Conservation (phyloP, 1,140 invertebrate species). For the Bilobella aurantiaca region DNA sequence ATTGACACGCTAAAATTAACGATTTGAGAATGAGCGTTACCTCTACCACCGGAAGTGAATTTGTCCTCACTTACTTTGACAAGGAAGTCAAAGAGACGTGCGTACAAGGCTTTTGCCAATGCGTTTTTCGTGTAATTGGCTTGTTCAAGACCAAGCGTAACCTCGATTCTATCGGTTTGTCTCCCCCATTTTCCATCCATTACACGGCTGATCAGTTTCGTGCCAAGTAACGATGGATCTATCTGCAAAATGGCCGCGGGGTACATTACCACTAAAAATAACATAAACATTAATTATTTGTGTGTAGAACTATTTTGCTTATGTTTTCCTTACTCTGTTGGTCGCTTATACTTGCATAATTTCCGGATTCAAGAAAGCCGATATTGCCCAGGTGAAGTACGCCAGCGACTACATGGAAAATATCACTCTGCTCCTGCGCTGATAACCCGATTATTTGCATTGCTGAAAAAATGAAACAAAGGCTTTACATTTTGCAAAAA, state of each 20-base stretch:
- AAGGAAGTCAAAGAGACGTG: slow-evolving; percentile 58
- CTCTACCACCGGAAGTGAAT: too few relatives aligned
- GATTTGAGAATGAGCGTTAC: too few relatives aligned
- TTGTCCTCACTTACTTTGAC: slow-evolving; percentile 56
- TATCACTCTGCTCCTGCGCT: slow-evolving; percentile 48
- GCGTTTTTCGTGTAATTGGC: slow-evolving; percentile 57
- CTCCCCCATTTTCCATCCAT: slow-evolving; percentile 67
- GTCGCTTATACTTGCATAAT: slow-evolving; percentile 20
- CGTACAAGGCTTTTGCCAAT: slow-evolving; percentile 58
- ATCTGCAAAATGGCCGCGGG: slow-evolving; percentile 56
- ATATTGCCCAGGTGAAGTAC: slow-evolving; percentile 63
- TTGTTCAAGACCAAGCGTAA: slow-evolving; percentile 56
- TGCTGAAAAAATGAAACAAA: slow-evolving; percentile 42
- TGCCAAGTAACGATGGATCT: slow-evolving; percentile 47
- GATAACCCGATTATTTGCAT: slow-evolving; percentile 57
- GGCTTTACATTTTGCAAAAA: not conserved
- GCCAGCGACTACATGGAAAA: slow-evolving; percentile 53
- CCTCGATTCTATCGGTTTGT: slow-evolving; percentile 56
- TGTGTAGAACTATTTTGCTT: not conserved
- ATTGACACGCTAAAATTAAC: slow-evolving; percentile 49
- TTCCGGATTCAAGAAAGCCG: slow-evolving; percentile 46
- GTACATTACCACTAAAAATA: slow-evolving; percentile 49
- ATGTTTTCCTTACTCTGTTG: not conserved
- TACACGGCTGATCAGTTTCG: slow-evolving; percentile 53
- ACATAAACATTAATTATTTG: not conserved